A percentile compares a stretch with the other conserved stretches of the same genome.
Evolutionary conservation across 2,797 vertebrate species (phyloP).

Genomic region (Poeciliopsis turneri): DNA sequence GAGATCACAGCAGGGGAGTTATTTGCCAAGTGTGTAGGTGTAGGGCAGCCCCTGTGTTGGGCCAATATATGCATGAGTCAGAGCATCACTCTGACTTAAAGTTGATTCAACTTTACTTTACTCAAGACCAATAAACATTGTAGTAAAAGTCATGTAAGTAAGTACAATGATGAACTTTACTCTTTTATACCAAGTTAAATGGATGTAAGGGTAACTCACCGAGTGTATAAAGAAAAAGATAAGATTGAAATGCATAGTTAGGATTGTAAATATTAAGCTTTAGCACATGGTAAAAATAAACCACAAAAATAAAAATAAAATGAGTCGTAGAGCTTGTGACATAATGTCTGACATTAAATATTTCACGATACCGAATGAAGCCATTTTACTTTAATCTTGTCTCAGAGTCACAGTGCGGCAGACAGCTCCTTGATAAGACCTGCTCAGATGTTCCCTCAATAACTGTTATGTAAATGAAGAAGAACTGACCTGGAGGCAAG

Average conservation of each 20-base stretch:
- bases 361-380: slow-evolving; percentile 31
- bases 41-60: neutral
- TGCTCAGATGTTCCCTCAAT: slow-evolving; percentile 49
- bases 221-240: neutral
- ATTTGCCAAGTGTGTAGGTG: neutral
- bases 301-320: slow-evolving; percentile 8
- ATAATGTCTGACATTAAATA: slow-evolving; percentile 20
- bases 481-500: slow-evolving; percentile 55
- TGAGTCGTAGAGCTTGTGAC: slow-evolving; percentile 2
- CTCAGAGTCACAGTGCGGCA: slow-evolving; percentile 42
- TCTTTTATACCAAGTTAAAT: neutral
- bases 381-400: slow-evolving; percentile 39
- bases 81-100: neutral
- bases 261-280: slow-evolving; percentile 9
- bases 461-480: slow-evolving; percentile 46
- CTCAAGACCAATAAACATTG: neutral
- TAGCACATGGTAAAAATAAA: neutral
- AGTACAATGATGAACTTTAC: slow-evolving; percentile 4
- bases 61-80: neutral
- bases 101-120: slow-evolving; percentile 3
- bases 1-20: neutral
- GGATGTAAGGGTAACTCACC: neutral
- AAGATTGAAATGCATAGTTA: neutral
- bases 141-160: neutral
- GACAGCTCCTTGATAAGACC: slow-evolving; percentile 50